Evolutionary conservation across 2,797 vertebrate genomes (phyloP).

Genomic region (Platalea minor): DNA sequence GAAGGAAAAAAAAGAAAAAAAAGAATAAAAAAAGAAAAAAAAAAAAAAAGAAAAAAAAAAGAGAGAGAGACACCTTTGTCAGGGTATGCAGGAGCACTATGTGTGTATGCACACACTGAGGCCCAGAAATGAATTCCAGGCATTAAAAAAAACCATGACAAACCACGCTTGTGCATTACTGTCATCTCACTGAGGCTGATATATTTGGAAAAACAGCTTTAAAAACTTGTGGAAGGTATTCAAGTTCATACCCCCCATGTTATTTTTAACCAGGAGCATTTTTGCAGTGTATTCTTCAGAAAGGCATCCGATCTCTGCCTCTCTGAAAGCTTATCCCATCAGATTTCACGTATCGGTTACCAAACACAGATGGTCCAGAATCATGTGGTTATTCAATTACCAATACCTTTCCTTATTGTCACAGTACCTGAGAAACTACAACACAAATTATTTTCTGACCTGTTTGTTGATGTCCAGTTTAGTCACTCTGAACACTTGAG

Average conservation of each 20-base stretch:
- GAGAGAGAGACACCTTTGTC: neutral
- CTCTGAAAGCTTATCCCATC: neutral
- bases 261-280: neutral
- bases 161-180: neutral
- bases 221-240: neutral
- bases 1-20: no score
- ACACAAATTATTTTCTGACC: neutral
- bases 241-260: neutral
- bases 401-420: neutral
- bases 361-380: neutral
- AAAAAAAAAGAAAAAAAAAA: no score
- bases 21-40: no score
- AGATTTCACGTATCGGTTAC: neutral
- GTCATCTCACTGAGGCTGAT: neutral
- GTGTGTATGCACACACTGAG: fast-evolving
- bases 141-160: neutral
- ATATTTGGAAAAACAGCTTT: neutral
- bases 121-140: neutral
- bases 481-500: neutral
- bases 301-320: neutral
- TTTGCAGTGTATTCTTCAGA: neutral
- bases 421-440: neutral
- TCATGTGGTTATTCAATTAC: fast-evolving
- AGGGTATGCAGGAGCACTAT: neutral
- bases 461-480: neutral